Percentiles rank a stretch among this genome's conserved stretches.
Conservation (phyloP, 1,140 invertebrate genomes). For the Nasonia longicornis region DNA sequence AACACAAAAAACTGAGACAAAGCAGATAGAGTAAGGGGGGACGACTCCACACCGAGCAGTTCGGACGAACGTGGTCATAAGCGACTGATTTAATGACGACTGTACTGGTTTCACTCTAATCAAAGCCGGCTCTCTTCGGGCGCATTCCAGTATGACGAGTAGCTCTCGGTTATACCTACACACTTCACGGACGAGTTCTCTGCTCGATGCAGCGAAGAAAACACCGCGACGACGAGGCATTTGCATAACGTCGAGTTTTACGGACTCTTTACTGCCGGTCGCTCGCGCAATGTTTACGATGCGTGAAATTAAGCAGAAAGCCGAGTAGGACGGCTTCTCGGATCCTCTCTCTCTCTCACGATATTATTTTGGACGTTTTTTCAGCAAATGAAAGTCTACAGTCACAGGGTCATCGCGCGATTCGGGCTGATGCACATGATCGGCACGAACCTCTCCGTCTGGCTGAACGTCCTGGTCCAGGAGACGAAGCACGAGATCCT, state of each 20-base stretch:
- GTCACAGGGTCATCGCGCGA: slow-evolving; percentile 86
- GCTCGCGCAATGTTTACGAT: not conserved
- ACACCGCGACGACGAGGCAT: not conserved
- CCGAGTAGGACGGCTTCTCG: not conserved
- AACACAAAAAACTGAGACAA: not conserved
- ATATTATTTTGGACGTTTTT: slow-evolving; percentile 35
- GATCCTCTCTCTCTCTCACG: not conserved
- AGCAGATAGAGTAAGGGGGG: not conserved
- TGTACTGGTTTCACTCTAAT: not conserved
- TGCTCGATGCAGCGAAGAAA: not conserved
- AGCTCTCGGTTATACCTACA: no score
- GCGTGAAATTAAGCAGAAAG: not conserved
- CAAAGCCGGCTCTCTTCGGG: not conserved
- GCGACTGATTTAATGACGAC: not conserved
- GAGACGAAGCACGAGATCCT: slow-evolving; percentile 95
- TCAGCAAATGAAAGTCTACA: slow-evolving; percentile 89
- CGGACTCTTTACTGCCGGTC: not conserved
- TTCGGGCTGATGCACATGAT: slow-evolving; percentile 97
- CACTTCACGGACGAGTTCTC: not conserved
- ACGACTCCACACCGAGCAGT: not conserved
- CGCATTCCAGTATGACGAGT: not conserved
- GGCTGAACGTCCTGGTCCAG: slow-evolving; percentile 91
- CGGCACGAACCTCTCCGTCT: slow-evolving; percentile 92
- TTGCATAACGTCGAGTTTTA: not conserved
- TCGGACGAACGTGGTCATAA: not conserved